These are phyloP conservation scores for Gymnoscelis rufifasciata DNA, from an alignment of 2,888 invertebrate species.

Conservation along the genomic window DNA sequence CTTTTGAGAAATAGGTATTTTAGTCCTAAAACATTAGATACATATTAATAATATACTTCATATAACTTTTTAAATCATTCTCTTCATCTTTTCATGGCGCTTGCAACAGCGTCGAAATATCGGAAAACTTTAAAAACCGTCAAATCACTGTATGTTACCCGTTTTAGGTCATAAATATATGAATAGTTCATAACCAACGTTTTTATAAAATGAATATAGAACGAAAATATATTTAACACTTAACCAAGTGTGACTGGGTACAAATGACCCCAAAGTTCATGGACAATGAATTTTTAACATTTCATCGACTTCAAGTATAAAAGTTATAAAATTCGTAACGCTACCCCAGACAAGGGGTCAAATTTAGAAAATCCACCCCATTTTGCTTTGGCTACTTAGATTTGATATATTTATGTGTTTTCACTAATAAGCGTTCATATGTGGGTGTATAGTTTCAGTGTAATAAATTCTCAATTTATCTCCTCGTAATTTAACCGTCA, in stretches of 20 bases:
- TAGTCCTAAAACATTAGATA: no score
- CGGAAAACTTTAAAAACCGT: no score
- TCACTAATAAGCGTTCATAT: conserved; percentile 47
- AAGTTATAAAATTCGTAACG: conserved; percentile 68
- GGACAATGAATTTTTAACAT: conserved; percentile 73
- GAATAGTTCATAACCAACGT: no score
- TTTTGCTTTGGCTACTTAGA: conserved; percentile 51
- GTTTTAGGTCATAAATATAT: no score
- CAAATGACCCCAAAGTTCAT: conserved; percentile 67
- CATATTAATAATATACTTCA: no score
- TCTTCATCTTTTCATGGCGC: no score
- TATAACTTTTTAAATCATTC: no score
- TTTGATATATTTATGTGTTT: conserved; percentile 62
- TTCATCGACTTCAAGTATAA: conserved; percentile 64
- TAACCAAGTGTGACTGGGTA: conserved; percentile 62
- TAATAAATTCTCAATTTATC: conserved; percentile 23
- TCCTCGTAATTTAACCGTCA: no score
- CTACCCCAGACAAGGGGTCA: conserved; percentile 61
- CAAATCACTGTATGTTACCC: no score
- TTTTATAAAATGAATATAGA: not conserved
- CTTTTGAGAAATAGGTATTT: no score
- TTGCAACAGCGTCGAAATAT: no score
- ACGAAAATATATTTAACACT: conserved; percentile 40
- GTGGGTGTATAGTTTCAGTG: conserved; percentile 44
- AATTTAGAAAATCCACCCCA: conserved; percentile 50